Evolutionary conservation across 2,113 vertebrate species (phyloP), one percentile per base, ranked within the genome.

Genomic region (Oostethus manadensis): DNA sequence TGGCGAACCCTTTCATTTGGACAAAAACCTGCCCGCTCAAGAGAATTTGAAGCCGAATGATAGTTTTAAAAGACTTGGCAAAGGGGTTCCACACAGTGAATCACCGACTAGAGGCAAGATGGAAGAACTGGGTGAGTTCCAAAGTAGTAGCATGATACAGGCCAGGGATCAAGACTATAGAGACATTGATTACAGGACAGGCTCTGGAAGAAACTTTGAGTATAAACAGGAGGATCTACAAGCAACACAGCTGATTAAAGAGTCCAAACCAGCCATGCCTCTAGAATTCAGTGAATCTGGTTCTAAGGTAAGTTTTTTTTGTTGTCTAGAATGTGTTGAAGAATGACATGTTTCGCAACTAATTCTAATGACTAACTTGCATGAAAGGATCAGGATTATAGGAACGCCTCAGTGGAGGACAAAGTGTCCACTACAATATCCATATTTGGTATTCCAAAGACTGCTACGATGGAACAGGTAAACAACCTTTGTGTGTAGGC

Each of bases 371-470:
- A 64, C 59, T 51, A n/a, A 56, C 56, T 21, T 60, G 8, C 47
- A 51, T 67, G 1, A 71, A 92, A 97, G 94, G 95, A 98, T 89
- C 94, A 95, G 83, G 95, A 98, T 89, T 98, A 98, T 83, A 91
- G 95, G 73, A 94, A 88, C 78, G 90, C 93, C 51, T 84, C 89
- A 71, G 86, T 92, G 72, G 91, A 94, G 10, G 88, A 93, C 68
- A 94, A 93, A 75, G 92, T 93, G 58, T 94, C 93, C 86, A 94
- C 92, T 62, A 92, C 93, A 45, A 91, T 98, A 88, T 93, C 91
- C 60, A 89, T 97, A 49, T 91, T 86, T 86, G 93, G 92, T 78
- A 93, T 97, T 76, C 94, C 94, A 77, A 94, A 97, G 91, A 93
- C 90, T 80, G 92, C 93, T 73, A 94, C 94, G 71, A 91, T 94